Evolutionary conservation across 2,113 vertebrate species (phyloP).

Genomic region (Nothoprocta pentlandii): DNA sequence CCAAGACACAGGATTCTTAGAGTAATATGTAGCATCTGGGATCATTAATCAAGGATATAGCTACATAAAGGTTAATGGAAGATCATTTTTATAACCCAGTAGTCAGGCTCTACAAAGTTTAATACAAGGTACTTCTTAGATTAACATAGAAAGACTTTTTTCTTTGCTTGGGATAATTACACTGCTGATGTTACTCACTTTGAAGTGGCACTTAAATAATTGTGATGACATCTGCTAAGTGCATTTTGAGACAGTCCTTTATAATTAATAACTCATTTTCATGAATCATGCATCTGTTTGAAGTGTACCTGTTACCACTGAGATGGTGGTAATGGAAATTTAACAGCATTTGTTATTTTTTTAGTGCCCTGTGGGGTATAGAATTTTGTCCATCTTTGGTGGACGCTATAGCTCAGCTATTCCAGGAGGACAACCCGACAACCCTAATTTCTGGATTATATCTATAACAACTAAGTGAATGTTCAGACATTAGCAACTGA

Average conservation of each 20-base stretch:
- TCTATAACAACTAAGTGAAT: not conserved
- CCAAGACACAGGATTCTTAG: not conserved
- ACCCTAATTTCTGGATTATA: not conserved
- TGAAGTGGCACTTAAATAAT: conserved; percentile 44
- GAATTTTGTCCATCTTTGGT: not conserved
- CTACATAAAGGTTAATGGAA: conserved; percentile 21
- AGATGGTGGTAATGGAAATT: conserved; percentile 28
- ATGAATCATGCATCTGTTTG: conserved; percentile 47
- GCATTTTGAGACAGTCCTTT: conserved; percentile 54
- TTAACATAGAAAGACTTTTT: not conserved
- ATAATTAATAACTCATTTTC: conserved; percentile 70
- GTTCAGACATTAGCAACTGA: not conserved
- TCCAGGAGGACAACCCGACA: not conserved
- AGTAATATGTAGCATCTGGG: not conserved
- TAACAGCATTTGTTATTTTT: not conserved
- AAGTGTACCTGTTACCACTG: conserved; percentile 22
- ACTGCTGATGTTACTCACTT: conserved; percentile 41
- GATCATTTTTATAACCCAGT: not conserved
- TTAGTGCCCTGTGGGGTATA: not conserved
- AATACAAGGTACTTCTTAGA: not conserved
- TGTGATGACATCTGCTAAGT: conserved; percentile 61
- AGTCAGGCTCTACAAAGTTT: not conserved
- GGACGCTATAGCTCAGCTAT: not conserved
- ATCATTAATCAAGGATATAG: not conserved
- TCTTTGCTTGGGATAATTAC: conserved; percentile 35